Percentiles rank a stretch among this genome's conserved stretches.
These are phyloP conservation scores for Potorous gilbertii DNA, from an alignment of 2,797 vertebrate species.

Conservation along the genomic window DNA sequence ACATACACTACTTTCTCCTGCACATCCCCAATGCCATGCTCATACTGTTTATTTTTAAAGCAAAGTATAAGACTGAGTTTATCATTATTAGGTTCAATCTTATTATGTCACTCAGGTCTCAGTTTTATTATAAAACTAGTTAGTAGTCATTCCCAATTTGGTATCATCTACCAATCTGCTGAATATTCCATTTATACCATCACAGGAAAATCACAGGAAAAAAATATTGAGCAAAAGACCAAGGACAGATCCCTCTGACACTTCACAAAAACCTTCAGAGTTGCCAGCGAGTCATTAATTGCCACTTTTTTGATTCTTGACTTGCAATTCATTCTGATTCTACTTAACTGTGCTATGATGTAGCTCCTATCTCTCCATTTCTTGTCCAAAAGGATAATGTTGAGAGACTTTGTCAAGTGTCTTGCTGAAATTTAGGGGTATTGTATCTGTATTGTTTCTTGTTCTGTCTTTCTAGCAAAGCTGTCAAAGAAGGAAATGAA, in stretches of 20 bases:
- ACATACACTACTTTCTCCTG: neutral
- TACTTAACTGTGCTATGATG: neutral
- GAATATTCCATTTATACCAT: neutral
- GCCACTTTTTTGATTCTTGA: neutral
- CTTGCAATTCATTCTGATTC: neutral
- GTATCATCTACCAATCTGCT: neutral
- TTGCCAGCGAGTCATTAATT: neutral
- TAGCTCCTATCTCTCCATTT: neutral
- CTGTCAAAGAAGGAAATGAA: neutral
- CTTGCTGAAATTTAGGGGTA: neutral
- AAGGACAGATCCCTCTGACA: neutral
- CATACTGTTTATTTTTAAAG: neutral
- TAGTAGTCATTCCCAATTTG: neutral
- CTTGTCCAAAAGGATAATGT: neutral
- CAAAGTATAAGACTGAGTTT: too few relatives aligned
- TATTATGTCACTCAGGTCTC: neutral
- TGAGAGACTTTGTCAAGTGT: neutral
- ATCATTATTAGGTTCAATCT: neutral
- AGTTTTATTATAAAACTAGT: neutral
- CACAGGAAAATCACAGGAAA: neutral
- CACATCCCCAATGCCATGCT: neutral
- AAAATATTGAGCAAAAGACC: neutral
- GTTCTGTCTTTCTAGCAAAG: neutral
- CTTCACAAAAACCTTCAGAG: neutral
- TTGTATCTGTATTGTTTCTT: neutral